Conservation (phyloP, 1,140 invertebrate genomes). For the Eulimnadia texana region DNA sequence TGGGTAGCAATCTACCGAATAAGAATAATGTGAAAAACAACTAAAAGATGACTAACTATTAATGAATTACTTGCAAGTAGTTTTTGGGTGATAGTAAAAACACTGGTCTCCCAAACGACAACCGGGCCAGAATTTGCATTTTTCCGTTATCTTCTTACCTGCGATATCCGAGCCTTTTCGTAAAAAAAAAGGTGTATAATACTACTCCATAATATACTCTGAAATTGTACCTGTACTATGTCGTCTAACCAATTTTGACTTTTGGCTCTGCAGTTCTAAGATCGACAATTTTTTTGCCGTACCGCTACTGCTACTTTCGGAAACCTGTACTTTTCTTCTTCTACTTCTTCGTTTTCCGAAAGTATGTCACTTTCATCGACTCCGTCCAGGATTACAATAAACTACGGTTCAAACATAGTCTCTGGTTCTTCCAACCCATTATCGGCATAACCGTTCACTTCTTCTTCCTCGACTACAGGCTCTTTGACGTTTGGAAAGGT, state of each 20-base stretch:
- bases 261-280: not conserved
- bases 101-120: constrained; percentile 48
- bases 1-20: constrained; percentile 60
- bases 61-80: constrained; percentile 35
- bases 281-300: not conserved
- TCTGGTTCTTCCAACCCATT: no score
- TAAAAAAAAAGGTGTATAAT: not conserved
- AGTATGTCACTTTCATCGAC: constrained; percentile 20
- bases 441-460: no score
- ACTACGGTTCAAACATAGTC: no score
- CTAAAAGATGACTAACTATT: no score
- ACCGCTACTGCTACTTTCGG: constrained; percentile 26
- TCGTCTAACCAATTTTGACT: not conserved
- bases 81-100: constrained; percentile 45
- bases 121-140: constrained; percentile 55
- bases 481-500: no score
- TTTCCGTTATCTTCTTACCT: constrained; percentile 27
- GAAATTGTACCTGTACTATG: constrained; percentile 1
- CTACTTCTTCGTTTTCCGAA: constrained; percentile 19
- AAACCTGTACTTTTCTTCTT: constrained; percentile 11
- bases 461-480: no score
- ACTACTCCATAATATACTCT: no score
- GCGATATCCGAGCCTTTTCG: not conserved
- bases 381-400: constrained; percentile 34
- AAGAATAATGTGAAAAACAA: constrained; percentile 13